Percentiles rank a stretch among this genome's conserved stretches.
These are phyloP conservation scores for Drosophila erecta DNA, from an alignment of 1,140 invertebrate genomes.

Conservation along the genomic window DNA sequence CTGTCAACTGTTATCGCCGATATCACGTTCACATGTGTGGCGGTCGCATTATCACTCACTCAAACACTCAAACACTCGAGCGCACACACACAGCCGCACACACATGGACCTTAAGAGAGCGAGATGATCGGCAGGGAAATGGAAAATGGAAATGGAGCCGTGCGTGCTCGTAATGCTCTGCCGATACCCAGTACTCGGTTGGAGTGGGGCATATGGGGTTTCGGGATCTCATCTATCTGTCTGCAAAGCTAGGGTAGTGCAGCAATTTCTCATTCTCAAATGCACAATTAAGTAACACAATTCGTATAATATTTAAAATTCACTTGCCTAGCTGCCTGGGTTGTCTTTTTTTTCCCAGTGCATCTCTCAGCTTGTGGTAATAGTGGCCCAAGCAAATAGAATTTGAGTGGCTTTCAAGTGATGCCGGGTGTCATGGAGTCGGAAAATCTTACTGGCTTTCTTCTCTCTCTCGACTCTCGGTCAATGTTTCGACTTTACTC, in stretches of 20 bases:
- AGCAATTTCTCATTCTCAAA: no score
- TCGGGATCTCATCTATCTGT: neutral
- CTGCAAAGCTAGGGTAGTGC: no score
- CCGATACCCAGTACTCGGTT: constrained; percentile 9
- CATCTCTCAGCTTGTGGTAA: neutral
- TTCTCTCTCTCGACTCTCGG: constrained; percentile 59
- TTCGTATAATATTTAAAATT: no score
- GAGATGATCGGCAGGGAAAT: constrained; percentile 5
- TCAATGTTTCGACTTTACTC: constrained; percentile 70
- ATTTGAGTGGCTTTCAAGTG: neutral
- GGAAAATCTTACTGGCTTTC: constrained; percentile 40
- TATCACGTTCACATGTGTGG: constrained; percentile 69
- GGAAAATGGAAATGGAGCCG: constrained; percentile 13
- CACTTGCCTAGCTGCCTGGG: no score
- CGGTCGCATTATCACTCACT: constrained; percentile 66
- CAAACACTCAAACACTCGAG: neutral
- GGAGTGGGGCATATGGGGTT: neutral
- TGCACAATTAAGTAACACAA: no score
- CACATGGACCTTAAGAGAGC: constrained; percentile 7
- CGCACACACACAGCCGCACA: constrained; percentile 4
- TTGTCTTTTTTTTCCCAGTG: neutral
- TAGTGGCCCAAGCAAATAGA: neutral
- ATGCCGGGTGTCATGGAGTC: neutral
- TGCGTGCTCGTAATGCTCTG: constrained; percentile 16
- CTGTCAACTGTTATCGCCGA: constrained; percentile 71